Conservation (phyloP, 2,113 vertebrate genomes). For the Xenopus laevis region DNA sequence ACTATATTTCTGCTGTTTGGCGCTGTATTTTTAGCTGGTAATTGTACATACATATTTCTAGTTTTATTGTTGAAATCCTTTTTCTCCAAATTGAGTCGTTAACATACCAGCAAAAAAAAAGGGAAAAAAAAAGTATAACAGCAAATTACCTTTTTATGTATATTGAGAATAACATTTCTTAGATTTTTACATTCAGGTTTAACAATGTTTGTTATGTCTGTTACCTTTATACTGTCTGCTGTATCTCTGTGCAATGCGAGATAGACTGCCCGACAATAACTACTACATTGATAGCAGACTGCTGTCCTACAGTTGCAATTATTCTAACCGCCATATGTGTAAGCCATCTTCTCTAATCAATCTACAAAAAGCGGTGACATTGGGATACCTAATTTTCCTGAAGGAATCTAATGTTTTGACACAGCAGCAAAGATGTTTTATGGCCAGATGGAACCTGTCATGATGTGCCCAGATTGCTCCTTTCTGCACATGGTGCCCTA, state of each 20-base stretch:
- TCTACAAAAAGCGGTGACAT: background rate
- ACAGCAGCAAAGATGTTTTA: background rate
- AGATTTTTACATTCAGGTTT: slow-evolving; percentile 17
- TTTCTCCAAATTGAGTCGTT: slow-evolving; percentile 46
- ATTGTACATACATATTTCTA: slow-evolving; percentile 45
- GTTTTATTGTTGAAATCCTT: slow-evolving; percentile 45
- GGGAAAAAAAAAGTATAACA: slow-evolving; percentile 35
- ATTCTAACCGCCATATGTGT: background rate
- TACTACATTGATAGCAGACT: background rate
- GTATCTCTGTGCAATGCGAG: background rate
- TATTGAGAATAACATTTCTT: slow-evolving; percentile 37
- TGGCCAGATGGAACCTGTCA: slow-evolving; percentile 10
- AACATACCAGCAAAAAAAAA: slow-evolving; percentile 35
- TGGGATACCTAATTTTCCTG: background rate
- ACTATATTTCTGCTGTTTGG: slow-evolving; percentile 29
- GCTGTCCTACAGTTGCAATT: background rate
- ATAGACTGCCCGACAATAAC: no score
- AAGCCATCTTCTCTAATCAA: background rate
- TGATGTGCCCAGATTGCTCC: background rate
- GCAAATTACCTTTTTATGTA: slow-evolving; percentile 45
- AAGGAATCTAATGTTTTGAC: slow-evolving; percentile 10
- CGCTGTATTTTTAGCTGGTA: slow-evolving; percentile 43
- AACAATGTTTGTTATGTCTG: slow-evolving; percentile 11
- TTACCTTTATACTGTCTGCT: background rate
- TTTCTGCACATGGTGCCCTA: background rate